Evolutionary conservation across 2,113 vertebrate species (phyloP), one percentile per base, ranked within the genome.

Genomic region (Talpa occidentalis): DNA sequence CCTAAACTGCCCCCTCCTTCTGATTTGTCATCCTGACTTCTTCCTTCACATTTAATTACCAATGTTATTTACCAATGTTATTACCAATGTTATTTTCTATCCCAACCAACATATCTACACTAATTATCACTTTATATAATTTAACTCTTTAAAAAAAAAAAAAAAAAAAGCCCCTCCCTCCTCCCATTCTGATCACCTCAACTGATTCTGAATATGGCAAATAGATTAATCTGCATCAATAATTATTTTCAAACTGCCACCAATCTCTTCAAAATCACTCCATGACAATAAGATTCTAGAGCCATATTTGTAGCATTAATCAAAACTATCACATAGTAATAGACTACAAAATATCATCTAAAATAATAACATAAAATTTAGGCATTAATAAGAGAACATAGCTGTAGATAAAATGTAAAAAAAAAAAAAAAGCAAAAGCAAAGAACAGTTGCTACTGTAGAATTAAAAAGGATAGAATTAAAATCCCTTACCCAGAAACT

Each of bases 101-200:
- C 19, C 11, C 14, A 91, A 32, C 15, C 32, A 66, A 82, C 73
- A 81, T 40, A 88, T 69, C 12, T 87, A 88, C 54, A 76, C 59
- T 19, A 67, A 5, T 40, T 70, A 90, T 8, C n/a, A 90, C 24
- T 95, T 91, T 52, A 26, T 52, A 70, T 80, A n/a, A n/a, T 93
- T 88, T 84, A 91, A 90, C 22, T 82, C n/a, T 78, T 80, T 84
- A 81, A 93, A 88, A 62, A n/a, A n/a, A n/a, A n/a, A n/a, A n/a
- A n/a, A n/a, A n/a, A n/a, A n/a, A n/a, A 80, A 95, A 66, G 62
- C 14, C 2, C 22, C 32, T 94, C 26, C 15, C 62, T 82, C 44
- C 21, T 72, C 17, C 37, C 44, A 92, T 86, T 95, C 73, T 62
- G 22, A 90, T 91, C 42, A 74, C 60, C 32, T 47, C 60, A 91